Evolutionary conservation across 1,140 invertebrate genomes (phyloP).

Genomic region (Aporrectodea caliginosa): DNA sequence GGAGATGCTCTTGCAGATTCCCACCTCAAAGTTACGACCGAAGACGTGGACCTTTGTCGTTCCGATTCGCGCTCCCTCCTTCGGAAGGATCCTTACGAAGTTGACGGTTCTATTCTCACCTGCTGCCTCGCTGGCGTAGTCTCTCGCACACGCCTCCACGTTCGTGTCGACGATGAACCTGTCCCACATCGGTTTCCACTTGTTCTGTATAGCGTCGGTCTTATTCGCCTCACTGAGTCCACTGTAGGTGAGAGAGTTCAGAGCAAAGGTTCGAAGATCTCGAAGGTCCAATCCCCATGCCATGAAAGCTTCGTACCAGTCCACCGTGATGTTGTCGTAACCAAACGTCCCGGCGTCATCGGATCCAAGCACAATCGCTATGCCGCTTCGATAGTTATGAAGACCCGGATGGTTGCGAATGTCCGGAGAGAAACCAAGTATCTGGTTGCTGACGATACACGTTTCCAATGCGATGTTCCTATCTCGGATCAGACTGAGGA

Average conservation of each 20-base stretch:
- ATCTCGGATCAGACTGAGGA: conserved; percentile 35
- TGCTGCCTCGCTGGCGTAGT: not conserved
- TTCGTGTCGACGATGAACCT: conserved; percentile 35
- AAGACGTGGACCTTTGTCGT: conserved; percentile 34
- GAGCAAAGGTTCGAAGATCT: conserved; percentile 39
- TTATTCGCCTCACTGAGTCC: conserved; percentile 34
- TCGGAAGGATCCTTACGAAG: conserved; percentile 32
- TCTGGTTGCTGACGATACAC: conserved; percentile 40
- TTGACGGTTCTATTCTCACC: not conserved
- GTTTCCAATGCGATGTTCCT: conserved; percentile 40
- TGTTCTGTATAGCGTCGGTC: conserved; percentile 31
- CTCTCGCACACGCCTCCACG: conserved; percentile 33
- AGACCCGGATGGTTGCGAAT: conserved; percentile 41
- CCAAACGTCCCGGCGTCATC: conserved; percentile 43
- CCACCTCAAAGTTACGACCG: conserved; percentile 35
- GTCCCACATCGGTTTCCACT: conserved; percentile 37
- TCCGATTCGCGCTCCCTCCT: conserved; percentile 15
- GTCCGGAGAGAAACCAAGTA: conserved; percentile 40
- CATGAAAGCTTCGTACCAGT: conserved; percentile 44
- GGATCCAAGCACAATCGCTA: conserved; percentile 40
- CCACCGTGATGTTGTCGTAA: conserved; percentile 41
- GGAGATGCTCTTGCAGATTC: conserved; percentile 35
- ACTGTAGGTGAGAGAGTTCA: conserved; percentile 39
- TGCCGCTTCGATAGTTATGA: conserved; percentile 36
- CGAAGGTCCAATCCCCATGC: conserved; percentile 39